Evolutionary conservation across 2,888 invertebrate species (phyloP), one percentile per base, ranked within the genome.

Genomic region (Calliphora vomitoria): DNA sequence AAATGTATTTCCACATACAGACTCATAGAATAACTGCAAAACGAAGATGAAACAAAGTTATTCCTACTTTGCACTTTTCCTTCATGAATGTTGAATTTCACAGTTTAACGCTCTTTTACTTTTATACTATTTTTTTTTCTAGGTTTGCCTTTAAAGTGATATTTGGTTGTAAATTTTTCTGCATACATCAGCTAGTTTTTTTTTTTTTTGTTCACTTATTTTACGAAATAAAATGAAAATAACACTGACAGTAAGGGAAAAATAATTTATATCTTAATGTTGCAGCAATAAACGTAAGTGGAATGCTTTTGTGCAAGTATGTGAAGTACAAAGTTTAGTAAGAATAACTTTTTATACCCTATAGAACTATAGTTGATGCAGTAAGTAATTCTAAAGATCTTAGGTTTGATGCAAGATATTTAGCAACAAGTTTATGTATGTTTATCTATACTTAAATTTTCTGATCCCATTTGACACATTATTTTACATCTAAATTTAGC

Each of bases 101-200:
- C 84, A 80, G 74, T 68, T 85, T 85, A 79, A 79, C 80, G 79
- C 79, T 85, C 68, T 62, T 74, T 74, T 69, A 60, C 62, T 3
- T 66, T 79, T 64, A 3, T 31, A 47, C 8, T 31, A 15, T 69
- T 50, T 62, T n/a, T 8, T 35, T 15, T 62, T 74, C 10, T n/a
- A 44, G 20, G 25, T 75, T 82, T 58, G 10, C 47, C 4, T 47
- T 75, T 41, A 75, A 75, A 60, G 38, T 50, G 58, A 66, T 47
- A 68, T 68, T 75, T 50, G 20, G 47, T 60, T 75, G 60, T 47
- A 75, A 31, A 44, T 60, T 41, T 76, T 82, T 58, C 47, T 84
- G 79, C 72, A 74, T 66, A 72, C 47, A 74, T 72, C 72, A 68
- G 55, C 58, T 25, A 5, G 8, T 50, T 82, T 71, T 71, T 62